phyloP scores from a whole-genome alignment of 2,797 vertebrate species.

The Sebastes ruberrimus region DNA sequence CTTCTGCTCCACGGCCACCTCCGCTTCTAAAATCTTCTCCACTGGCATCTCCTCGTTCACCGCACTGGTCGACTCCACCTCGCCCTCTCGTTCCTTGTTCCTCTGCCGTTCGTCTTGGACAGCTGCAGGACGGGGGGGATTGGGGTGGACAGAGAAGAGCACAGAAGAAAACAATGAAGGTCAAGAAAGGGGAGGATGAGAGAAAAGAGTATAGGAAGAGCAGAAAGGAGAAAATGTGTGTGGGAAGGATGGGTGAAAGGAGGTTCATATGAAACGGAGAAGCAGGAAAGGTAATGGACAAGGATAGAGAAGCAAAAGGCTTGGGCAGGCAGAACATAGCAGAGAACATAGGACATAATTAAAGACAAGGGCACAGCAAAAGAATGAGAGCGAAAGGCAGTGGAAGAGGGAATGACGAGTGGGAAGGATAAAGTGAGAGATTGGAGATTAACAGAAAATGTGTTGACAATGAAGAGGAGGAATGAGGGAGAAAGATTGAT shows the following conservation, averaged over 20 bases:
- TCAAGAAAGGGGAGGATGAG: slow-evolving; percentile 12
- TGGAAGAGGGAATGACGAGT: not conserved
- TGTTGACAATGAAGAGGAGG: not conserved
- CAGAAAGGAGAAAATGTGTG: not conserved
- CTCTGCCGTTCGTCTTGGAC: slow-evolving; percentile 94
- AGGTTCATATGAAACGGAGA: not conserved
- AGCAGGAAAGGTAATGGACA: not conserved
- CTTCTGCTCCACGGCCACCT: slow-evolving; percentile 94
- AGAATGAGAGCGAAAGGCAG: not conserved
- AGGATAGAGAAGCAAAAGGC: not conserved
- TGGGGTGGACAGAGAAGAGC: slow-evolving; percentile 10
- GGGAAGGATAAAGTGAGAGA: not conserved
- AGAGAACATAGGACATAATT: not conserved
- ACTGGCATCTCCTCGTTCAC: slow-evolving; percentile 95
- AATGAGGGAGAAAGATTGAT: not conserved
- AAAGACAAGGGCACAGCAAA: not conserved
- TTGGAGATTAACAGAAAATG: not conserved
- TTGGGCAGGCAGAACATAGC: not conserved
- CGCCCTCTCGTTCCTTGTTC: slow-evolving; percentile 88
- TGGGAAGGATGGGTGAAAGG: not conserved
- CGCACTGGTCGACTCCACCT: slow-evolving; percentile 85
- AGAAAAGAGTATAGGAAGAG: not conserved
- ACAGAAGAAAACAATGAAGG: slow-evolving; percentile 37
- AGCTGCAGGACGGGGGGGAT: slow-evolving; percentile 72
- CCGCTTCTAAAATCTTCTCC: slow-evolving; percentile 94